Conservation (phyloP, 2,797 vertebrate species). For the Lycodopsis pacificus region DNA sequence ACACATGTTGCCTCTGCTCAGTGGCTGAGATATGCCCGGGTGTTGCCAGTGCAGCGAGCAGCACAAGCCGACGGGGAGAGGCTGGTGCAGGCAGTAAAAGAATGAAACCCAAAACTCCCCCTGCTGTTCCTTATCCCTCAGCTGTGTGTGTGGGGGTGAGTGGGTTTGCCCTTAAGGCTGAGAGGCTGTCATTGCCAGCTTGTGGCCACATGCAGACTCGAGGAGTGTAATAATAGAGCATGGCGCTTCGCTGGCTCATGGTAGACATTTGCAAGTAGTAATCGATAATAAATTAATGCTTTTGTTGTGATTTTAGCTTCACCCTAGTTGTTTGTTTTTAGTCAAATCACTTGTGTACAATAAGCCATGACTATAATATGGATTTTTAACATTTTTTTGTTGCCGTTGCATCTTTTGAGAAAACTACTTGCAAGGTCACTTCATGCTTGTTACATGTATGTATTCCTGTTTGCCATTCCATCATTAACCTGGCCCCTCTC, state of each 20-base stretch:
- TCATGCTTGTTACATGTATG: constrained; percentile 84
- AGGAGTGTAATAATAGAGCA: constrained; percentile 69
- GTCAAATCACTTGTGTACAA: background rate
- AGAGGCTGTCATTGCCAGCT: constrained; percentile 74
- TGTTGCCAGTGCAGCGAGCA: constrained; percentile 32
- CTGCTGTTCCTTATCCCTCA: constrained; percentile 63
- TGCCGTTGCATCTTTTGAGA: constrained; percentile 19
- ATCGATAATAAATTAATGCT: constrained; percentile 19
- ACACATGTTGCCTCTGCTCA: constrained; percentile 31
- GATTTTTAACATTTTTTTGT: constrained; percentile 7
- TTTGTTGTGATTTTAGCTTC: constrained; percentile 20
- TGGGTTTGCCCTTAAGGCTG: constrained; percentile 45
- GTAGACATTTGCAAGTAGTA: constrained; percentile 85
- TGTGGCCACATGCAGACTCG: constrained; percentile 64
- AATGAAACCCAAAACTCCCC: constrained; percentile 61
- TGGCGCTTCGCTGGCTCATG: constrained; percentile 75
- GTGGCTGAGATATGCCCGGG: constrained; percentile 16
- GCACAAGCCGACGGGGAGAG: constrained; percentile 19
- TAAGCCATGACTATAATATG: background rate
- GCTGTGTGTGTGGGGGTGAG: constrained; percentile 3
- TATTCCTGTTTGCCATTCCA: constrained; percentile 83
- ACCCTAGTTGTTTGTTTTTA: background rate
- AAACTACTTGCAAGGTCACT: constrained; percentile 83
- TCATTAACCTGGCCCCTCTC: constrained; percentile 84
- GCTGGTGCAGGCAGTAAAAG: constrained; percentile 30